phyloP scores from a whole-genome alignment of 1,140 invertebrate species.

The Elysia chlorotica region DNA sequence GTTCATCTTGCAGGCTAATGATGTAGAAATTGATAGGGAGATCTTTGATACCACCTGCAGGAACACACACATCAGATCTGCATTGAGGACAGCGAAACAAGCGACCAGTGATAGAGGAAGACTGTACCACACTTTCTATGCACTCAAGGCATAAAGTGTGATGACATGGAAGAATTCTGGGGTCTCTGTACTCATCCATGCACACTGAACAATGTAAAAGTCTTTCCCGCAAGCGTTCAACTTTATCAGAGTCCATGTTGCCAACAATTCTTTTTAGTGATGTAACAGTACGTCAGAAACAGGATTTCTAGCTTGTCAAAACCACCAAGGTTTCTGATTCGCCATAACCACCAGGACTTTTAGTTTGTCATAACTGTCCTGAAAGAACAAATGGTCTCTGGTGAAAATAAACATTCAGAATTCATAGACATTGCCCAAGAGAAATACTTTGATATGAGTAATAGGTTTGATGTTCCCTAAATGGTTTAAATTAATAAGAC shows the following conservation, averaged over 20 bases:
- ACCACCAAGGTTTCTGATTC: no score
- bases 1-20: constrained; percentile 50
- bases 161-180: constrained; percentile 50
- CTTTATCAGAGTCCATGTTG: constrained; percentile 45
- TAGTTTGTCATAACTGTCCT: no score
- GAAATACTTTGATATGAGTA: no score
- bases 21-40: constrained; percentile 56
- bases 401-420: no score
- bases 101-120: constrained; percentile 41
- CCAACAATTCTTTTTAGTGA: background rate
- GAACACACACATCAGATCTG: constrained; percentile 47
- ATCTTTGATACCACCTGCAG: constrained; percentile 44
- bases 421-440: no score
- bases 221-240: constrained; percentile 45
- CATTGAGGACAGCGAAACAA: constrained; percentile 53
- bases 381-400: no score
- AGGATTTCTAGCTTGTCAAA: no score
- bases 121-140: constrained; percentile 40
- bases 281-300: no score
- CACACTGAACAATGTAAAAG: constrained; percentile 53
- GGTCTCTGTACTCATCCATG: constrained; percentile 55
- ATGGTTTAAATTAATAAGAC: no score
- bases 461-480: no score
- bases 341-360: no score
- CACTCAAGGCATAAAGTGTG: constrained; percentile 51